Conservation (phyloP, 2,797 vertebrate species). For the Squalus acanthias region DNA sequence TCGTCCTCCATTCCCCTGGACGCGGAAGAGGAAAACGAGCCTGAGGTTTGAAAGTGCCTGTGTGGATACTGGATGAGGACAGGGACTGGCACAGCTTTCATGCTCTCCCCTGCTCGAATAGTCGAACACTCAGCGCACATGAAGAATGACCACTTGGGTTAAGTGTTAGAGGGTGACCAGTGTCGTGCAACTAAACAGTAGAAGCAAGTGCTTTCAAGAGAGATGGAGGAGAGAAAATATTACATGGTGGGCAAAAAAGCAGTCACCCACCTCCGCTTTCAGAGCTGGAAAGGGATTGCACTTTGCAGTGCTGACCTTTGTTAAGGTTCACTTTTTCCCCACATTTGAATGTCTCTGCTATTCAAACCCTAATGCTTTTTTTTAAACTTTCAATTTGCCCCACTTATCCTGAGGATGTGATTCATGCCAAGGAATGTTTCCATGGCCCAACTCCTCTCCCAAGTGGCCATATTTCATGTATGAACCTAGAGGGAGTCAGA, state of each 20-base stretch:
- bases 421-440: neutral
- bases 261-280: neutral
- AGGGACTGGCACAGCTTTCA: neutral
- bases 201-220: neutral
- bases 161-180: neutral
- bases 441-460: neutral
- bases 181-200: neutral
- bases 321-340: neutral
- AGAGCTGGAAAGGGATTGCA: neutral
- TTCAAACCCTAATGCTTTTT: neutral
- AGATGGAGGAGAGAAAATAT: neutral
- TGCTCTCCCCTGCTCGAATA: neutral
- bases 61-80: too few species aligned
- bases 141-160: neutral
- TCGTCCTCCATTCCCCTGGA: neutral
- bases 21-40: neutral
- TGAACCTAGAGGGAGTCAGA: too few species aligned
- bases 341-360: neutral
- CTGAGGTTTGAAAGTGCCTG: neutral
- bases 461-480: neutral
- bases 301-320: neutral
- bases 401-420: neutral
- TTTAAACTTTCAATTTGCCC: neutral
- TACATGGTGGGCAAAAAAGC: neutral
- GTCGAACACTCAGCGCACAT: neutral